Percentiles rank a stretch among this genome's conserved stretches.
phyloP scores from a whole-genome alignment of 1,140 invertebrate genomes.

The Aricia agestis region DNA sequence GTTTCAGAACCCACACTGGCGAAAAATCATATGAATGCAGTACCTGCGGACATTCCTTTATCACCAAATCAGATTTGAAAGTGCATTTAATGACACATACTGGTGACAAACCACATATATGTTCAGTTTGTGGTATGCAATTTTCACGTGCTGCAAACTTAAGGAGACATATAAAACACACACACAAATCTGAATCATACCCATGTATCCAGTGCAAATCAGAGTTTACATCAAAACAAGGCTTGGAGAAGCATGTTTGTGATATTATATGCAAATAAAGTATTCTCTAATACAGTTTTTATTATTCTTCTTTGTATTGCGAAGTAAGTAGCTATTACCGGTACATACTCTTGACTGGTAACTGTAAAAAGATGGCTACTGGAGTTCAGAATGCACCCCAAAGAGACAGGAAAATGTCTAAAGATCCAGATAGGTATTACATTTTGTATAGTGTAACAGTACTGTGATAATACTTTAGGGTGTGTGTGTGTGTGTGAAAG shows the following conservation, averaged over 20 bases:
- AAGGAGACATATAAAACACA: constrained; percentile 54
- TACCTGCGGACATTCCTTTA: constrained; percentile 69
- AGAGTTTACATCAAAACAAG: constrained; percentile 39
- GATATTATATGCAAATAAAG: background rate
- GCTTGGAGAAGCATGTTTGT: constrained; percentile 38
- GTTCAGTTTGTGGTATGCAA: constrained; percentile 79
- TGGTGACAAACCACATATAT: constrained; percentile 80
- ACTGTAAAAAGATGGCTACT: too few relatives aligned
- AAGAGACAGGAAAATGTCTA: too few relatives aligned
- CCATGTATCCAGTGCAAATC: constrained; percentile 34
- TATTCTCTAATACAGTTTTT: background rate
- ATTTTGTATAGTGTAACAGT: too few relatives aligned
- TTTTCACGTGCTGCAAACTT: constrained; percentile 67
- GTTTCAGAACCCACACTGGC: constrained; percentile 77
- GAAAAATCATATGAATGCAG: constrained; percentile 79
- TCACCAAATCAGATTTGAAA: constrained; percentile 69
- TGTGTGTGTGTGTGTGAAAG: too few relatives aligned
- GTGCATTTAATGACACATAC: constrained; percentile 81
- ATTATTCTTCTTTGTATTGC: background rate
- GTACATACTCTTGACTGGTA: too few relatives aligned
- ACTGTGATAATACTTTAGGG: too few relatives aligned
- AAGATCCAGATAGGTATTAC: too few relatives aligned
- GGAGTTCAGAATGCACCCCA: too few relatives aligned
- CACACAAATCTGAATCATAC: constrained; percentile 41
- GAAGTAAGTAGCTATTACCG: too few relatives aligned